A percentile compares a stretch with the other conserved stretches of the same genome.
These are phyloP conservation scores for Brachyrhaphis roseni DNA, from an alignment of 2,797 vertebrate species.

Conservation along the genomic window DNA sequence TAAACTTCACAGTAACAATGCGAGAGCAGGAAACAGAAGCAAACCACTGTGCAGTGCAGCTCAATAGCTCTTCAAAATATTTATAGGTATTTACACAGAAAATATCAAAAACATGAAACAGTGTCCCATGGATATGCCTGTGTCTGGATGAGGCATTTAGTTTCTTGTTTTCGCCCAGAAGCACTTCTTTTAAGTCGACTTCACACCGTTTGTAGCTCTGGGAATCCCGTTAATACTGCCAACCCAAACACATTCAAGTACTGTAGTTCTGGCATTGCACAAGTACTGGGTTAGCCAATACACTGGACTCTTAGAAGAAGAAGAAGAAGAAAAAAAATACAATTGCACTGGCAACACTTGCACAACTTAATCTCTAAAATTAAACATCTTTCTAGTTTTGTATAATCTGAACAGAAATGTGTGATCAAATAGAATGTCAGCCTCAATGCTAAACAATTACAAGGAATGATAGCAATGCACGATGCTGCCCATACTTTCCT, in stretches of 20 bases:
- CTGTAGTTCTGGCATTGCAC: slow-evolving; percentile 77
- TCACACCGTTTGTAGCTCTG: slow-evolving; percentile 27
- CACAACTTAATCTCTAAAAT: slow-evolving; percentile 32
- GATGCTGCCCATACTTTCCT: not conserved
- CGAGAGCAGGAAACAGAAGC: slow-evolving; percentile 77
- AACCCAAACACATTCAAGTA: slow-evolving; percentile 81
- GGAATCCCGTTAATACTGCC: slow-evolving; percentile 57
- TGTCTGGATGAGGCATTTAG: slow-evolving; percentile 34
- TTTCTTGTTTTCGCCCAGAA: slow-evolving; percentile 13
- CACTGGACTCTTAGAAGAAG: slow-evolving; percentile 51
- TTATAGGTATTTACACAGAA: slow-evolving; percentile 78
- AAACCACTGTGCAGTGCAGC: slow-evolving; percentile 68
- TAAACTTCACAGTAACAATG: slow-evolving; percentile 86
- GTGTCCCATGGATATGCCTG: slow-evolving; percentile 36
- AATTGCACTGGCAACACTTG: slow-evolving; percentile 42
- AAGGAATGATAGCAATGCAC: not conserved
- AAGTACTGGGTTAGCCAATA: slow-evolving; percentile 70
- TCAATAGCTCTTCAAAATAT: slow-evolving; percentile 66
- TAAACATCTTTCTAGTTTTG: slow-evolving; percentile 30
- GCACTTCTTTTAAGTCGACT: slow-evolving; percentile 25
- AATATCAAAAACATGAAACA: slow-evolving; percentile 56
- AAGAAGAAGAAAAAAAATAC: not conserved
- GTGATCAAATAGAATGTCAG: slow-evolving; percentile 29
- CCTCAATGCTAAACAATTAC: slow-evolving; percentile 46
- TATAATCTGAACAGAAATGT: slow-evolving; percentile 26